Base-by-base conservation (phyloP, 2,113 vertebrate species). In the Dasyprocta punctata region DNA sequence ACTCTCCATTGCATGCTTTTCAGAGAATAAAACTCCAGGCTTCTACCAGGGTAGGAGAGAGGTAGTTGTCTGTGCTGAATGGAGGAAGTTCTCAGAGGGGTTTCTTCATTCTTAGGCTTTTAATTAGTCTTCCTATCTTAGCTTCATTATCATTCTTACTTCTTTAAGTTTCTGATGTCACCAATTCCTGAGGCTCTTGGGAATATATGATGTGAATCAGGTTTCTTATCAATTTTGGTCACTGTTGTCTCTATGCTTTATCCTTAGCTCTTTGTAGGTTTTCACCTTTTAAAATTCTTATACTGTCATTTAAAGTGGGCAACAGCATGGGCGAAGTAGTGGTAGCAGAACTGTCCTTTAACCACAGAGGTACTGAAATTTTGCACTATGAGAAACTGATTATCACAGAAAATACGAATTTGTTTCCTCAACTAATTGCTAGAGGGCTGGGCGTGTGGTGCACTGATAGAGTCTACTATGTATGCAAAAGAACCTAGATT, bases 231-330 rank as follows among this genome's bases (percentile, higher is more conserved):
- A 67, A 56, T 33, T 87, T 75, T 63, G 7, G 26, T 84, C n/a
- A 17, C 38, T 36, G 5, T 63, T 58, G 28, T 80, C n/a, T 71
- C 19, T n/a, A 93, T 95, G 69, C 16, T 22, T 80, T 47, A 93
- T 71, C 33, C n/a, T 67, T n/a, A 67, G 36, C 22, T 84, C 49
- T 56, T 17, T n/a, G 10, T 7, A 22, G 5, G 9, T 30, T 69
- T 97, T 73, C 44, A 19, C 30, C 54, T 58, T 92, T 83, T 80
- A 69, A 86, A 94, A 96, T 71, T 49, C 52, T 88, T 60, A 73
- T 0, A 75, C 26, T 88, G 26, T 77, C 33, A 80, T 60, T 78
- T 30, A 86, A 87, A 86, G 77, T 8, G 26, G 14, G 26, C 7
- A 38, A 26, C 6, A 28, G 56, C 3, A 26, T 67, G 47, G 36